These are phyloP conservation scores for Pygathrix nemaeus DNA, from an alignment of 2,113 vertebrate genomes.

Conservation along the genomic window DNA sequence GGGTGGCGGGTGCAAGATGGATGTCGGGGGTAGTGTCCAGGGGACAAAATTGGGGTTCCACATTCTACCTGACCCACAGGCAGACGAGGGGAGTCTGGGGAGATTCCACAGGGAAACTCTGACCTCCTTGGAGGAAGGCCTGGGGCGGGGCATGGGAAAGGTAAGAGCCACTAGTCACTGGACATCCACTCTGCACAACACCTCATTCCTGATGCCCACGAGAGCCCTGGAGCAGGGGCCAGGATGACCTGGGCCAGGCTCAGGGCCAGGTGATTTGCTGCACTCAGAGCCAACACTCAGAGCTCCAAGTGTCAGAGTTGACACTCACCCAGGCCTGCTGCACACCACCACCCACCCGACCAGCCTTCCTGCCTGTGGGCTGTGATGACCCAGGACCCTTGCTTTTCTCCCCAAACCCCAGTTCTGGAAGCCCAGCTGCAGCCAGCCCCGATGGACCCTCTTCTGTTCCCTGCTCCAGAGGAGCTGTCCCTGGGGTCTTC, in stretches of 20 bases:
- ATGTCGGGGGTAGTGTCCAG: not conserved
- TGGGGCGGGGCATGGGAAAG: accelerated
- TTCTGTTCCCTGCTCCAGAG: not conserved
- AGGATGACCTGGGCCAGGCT: not conserved
- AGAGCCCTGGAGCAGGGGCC: accelerated
- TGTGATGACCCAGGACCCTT: accelerated
- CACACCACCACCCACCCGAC: not conserved
- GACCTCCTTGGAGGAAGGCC: not conserved
- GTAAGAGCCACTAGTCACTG: accelerated
- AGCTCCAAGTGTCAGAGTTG: accelerated
- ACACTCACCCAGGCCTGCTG: accelerated
- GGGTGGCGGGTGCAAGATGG: no score
- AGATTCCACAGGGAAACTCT: no score
- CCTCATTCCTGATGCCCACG: not conserved
- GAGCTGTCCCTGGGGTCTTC: not conserved
- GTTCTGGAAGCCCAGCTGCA: not conserved
- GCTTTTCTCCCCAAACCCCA: not conserved
- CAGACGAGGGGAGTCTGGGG: no score
- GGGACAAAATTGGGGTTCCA: not conserved
- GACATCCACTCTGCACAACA: accelerated
- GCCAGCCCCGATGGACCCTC: not conserved
- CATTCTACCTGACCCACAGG: not conserved
- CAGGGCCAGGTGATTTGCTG: accelerated
- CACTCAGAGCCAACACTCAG: accelerated
- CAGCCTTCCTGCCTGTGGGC: accelerated